Percentiles rank a stretch among this genome's conserved stretches.
Conservation (phyloP, 2,113 vertebrate species). For the Aspiorhynchus laticeps region DNA sequence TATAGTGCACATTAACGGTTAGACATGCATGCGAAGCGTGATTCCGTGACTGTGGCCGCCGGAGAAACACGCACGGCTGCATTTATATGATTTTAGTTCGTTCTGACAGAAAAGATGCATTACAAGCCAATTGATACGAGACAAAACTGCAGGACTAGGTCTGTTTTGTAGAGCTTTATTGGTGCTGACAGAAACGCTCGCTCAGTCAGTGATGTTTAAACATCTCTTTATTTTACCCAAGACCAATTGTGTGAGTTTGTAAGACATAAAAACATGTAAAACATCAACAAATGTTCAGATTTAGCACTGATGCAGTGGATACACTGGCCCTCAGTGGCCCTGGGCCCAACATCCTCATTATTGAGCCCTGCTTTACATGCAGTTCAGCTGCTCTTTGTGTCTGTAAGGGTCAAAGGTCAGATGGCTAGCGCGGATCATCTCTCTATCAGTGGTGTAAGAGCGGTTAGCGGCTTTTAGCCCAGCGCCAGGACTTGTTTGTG, state of each 20-base stretch:
- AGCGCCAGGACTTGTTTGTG: constrained; percentile 24
- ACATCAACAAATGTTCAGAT: background rate
- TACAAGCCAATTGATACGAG: background rate
- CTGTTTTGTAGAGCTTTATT: background rate
- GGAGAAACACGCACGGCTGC: constrained; percentile 58
- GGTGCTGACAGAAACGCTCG: background rate
- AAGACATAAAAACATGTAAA: background rate
- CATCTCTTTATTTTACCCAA: too few species aligned
- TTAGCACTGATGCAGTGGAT: background rate
- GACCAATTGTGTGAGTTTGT: background rate
- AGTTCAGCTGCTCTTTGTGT: constrained; percentile 15
- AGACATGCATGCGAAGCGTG: background rate
- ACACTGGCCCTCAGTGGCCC: background rate
- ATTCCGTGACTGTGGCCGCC: background rate
- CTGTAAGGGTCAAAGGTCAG: background rate
- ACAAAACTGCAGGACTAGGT: background rate
- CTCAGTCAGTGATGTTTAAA: too few species aligned
- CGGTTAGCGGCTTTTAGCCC: constrained; percentile 29
- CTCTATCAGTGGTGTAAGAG: background rate
- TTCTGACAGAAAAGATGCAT: constrained; percentile 44
- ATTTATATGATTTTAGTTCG: constrained; percentile 49
- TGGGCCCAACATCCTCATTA: background rate
- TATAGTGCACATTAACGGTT: background rate
- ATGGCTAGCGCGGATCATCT: background rate
- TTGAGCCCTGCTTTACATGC: background rate